Base-by-base conservation (phyloP, 2,113 vertebrate species). In the Vanacampus margaritifer region DNA sequence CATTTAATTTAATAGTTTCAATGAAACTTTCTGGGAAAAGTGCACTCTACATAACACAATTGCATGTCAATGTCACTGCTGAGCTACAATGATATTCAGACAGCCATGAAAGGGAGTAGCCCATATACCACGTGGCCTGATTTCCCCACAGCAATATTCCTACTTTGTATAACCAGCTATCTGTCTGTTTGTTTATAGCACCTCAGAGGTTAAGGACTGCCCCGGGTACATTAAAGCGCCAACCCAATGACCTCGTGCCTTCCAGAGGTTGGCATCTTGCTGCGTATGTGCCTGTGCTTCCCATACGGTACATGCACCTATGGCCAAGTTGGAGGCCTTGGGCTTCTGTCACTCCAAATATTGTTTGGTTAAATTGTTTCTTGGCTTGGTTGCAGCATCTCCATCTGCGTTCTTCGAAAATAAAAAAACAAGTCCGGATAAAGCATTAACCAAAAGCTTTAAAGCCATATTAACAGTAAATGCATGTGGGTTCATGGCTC, bases 261-360 rank as follows among this genome's bases (percentile, higher is more conserved):
- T 59, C 67, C 64, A 76, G 72, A 71, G 26, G 70, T 72, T 79
- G 80, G 73, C 81, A 84, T 82, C 64, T 74, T 17, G 37, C 67
- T 74, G 79, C 56, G 71, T 70, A 41, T 7, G 35, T 81, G 76
- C 72, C 56, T 6, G 1, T 71, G 79, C 67, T 71, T 77, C 69
- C 63, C 63, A 73, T 67, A 73, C 41, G 59, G 12, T 58, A 61
- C 35, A 66, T 56, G 65, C 60, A 87, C 75, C 75, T 71, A 76
- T 83, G 54, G 80, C 71, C 45, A 51, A 69, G 58, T 39, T 64
- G 36, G 28, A 64, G 62, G 84, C 84, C 81, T 43, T 36, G 71
- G 79, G 86, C 79, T 75, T 54, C 46, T 89, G 84, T 87, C 86
- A 89, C 69, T 84, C 76, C 62, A 81, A 28, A 86, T 82, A 72